Evolutionary conservation across 2,113 vertebrate genomes (phyloP).

Genomic region (Channa argus): DNA sequence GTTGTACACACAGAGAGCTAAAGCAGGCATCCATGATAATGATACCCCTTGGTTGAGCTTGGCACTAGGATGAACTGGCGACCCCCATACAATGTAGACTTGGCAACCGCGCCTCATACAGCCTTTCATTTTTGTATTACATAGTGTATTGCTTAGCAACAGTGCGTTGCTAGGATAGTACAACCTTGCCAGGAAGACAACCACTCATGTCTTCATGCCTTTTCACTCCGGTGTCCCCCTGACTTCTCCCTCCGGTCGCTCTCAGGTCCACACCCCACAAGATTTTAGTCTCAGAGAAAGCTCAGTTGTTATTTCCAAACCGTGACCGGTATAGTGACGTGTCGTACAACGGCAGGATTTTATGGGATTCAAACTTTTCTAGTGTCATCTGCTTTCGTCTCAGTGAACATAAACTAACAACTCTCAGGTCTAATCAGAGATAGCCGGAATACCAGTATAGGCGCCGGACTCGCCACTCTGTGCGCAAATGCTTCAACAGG

Average conservation of each 20-base stretch:
- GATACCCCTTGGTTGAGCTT: neutral
- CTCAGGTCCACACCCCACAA: neutral
- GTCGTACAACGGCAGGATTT: conserved; percentile 38
- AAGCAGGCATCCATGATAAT: conserved; percentile 25
- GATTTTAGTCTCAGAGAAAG: neutral
- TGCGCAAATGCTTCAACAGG: neutral
- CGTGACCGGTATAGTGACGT: conserved; percentile 57
- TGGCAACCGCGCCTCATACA: conserved; percentile 15
- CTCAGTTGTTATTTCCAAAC: neutral
- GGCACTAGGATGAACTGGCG: neutral
- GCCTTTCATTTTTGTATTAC: conserved; percentile 30
- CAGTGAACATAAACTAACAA: neutral
- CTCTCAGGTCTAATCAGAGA: neutral
- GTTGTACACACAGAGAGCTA: neutral
- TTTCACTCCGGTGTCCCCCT: neutral
- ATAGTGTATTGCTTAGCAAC: conserved; percentile 79
- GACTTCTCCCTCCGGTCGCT: neutral
- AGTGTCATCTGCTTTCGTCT: neutral
- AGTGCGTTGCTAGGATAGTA: conserved; percentile 64
- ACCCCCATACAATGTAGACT: neutral
- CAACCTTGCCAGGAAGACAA: conserved; percentile 35
- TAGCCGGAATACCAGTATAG: neutral
- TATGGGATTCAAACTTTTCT: conserved; percentile 37
- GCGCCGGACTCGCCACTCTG: neutral
- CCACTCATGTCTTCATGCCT: conserved; percentile 19